phyloP scores from a whole-genome alignment of 2,797 vertebrate genomes.

The Eospalax fontanierii region DNA sequence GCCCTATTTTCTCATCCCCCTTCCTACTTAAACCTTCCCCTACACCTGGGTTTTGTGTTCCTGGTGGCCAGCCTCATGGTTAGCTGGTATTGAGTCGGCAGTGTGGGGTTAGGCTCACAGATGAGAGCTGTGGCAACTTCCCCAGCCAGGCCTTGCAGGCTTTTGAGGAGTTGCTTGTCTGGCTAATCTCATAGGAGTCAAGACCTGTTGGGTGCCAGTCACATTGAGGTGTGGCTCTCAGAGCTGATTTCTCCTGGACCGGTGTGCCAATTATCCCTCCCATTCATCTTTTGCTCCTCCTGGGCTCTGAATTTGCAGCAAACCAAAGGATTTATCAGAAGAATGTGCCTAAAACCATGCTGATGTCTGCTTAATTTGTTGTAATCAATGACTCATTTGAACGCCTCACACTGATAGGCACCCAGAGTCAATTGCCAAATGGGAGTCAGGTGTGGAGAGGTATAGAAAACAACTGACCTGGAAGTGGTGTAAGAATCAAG shows the following conservation, averaged over 20 bases:
- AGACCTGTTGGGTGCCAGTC: neutral
- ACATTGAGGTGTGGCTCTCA: neutral
- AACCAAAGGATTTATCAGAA: constrained; percentile 12
- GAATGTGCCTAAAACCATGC: neutral
- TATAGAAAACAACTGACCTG: neutral
- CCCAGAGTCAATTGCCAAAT: neutral
- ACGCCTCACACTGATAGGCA: neutral
- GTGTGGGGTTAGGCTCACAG: neutral
- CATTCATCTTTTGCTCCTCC: neutral
- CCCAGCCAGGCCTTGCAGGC: neutral
- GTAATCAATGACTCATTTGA: neutral
- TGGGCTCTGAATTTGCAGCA: constrained; percentile 28
- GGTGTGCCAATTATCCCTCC: neutral
- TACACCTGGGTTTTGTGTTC: neutral
- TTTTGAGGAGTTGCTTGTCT: neutral
- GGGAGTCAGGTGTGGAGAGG: neutral
- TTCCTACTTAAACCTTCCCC: no score
- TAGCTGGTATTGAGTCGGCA: neutral
- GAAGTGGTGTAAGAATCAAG: neutral
- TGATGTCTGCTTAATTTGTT: constrained; percentile 18
- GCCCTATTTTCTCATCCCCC: neutral
- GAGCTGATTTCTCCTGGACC: neutral
- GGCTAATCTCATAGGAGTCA: neutral
- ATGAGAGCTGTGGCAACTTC: neutral
- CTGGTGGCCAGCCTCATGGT: neutral